Evolutionary conservation across 1,140 invertebrate species (phyloP).

Genomic region (Notospermus geniculatus): DNA sequence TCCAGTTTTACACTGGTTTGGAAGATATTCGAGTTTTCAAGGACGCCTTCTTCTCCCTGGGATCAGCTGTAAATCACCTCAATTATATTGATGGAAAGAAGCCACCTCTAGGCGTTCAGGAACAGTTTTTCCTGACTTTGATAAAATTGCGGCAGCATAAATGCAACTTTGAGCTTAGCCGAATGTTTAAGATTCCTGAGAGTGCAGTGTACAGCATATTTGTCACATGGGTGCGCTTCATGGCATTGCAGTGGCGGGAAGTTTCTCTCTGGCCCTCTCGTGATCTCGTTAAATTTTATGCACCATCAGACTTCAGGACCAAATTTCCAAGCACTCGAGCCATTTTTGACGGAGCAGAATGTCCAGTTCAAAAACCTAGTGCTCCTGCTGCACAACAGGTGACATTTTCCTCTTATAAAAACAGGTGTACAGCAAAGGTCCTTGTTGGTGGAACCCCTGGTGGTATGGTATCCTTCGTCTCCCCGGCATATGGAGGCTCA

Average conservation of each 20-base stretch:
- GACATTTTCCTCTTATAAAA: conserved; percentile 40
- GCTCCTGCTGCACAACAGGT: conserved; percentile 32
- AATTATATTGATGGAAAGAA: conserved; percentile 25
- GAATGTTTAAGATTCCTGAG: conserved; percentile 31
- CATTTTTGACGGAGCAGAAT: conserved; percentile 41
- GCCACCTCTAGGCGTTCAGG: conserved; percentile 15
- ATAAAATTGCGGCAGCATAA: too few relatives aligned
- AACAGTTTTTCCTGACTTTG: conserved; percentile 36
- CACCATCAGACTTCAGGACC: conserved; percentile 32
- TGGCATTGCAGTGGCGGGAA: conserved; percentile 29
- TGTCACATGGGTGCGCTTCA: conserved; percentile 36
- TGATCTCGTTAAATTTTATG: conserved; percentile 30
- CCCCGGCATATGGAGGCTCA: conserved; percentile 15
- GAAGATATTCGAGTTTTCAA: too few relatives aligned
- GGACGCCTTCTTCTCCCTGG: too few relatives aligned
- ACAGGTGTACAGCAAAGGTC: conserved; percentile 30
- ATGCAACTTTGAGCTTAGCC: conserved; percentile 33
- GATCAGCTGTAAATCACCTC: conserved; percentile 45
- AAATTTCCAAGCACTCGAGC: conserved; percentile 35
- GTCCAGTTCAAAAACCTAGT: conserved; percentile 26
- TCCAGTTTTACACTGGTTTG: too few relatives aligned
- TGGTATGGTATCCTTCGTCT: conserved; percentile 16
- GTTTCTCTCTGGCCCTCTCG: conserved; percentile 34
- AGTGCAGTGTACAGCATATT: conserved; percentile 30
- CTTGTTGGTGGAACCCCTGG: conserved; percentile 27